phyloP scores from a whole-genome alignment of 2,888 invertebrate genomes.

The Caprella mutica region DNA sequence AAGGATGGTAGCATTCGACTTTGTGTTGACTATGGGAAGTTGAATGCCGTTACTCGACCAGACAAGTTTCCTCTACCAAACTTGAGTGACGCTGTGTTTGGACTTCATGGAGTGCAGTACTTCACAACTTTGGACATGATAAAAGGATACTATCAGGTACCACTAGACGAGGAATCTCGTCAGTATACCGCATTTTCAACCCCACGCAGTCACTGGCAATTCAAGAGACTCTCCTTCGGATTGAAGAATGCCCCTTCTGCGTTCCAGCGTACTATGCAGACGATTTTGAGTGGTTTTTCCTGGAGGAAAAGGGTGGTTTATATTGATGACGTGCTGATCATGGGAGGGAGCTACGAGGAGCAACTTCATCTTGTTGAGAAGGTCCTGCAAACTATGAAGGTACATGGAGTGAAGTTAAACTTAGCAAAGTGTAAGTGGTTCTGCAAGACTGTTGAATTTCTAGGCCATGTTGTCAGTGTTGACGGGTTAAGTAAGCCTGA shows the following conservation, averaged over 20 bases:
- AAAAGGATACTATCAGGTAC: neutral
- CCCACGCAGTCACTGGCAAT: neutral
- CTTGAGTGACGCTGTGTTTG: neutral
- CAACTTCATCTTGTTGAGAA: neutral
- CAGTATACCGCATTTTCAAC: conserved; percentile 7
- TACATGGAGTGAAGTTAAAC: neutral
- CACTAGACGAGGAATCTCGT: neutral
- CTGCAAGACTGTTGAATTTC: neutral
- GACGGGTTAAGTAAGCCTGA: neutral
- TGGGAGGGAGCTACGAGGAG: neutral
- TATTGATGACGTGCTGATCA: conserved; percentile 1
- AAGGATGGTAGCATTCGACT: neutral
- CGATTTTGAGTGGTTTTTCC: neutral
- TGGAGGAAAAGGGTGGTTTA: neutral
- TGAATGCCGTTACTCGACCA: neutral
- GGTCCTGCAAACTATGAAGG: neutral
- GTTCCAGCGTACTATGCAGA: neutral
- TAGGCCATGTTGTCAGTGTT: neutral
- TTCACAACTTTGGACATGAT: neutral
- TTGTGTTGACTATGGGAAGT: neutral
- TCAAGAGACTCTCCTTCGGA: neutral
- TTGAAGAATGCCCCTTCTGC: neutral
- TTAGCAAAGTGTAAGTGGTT: neutral
- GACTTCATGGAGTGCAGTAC: neutral
- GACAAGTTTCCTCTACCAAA: neutral